These are phyloP conservation scores for Heliconius himera DNA, from an alignment of 1,140 invertebrate genomes.

Conservation along the genomic window DNA sequence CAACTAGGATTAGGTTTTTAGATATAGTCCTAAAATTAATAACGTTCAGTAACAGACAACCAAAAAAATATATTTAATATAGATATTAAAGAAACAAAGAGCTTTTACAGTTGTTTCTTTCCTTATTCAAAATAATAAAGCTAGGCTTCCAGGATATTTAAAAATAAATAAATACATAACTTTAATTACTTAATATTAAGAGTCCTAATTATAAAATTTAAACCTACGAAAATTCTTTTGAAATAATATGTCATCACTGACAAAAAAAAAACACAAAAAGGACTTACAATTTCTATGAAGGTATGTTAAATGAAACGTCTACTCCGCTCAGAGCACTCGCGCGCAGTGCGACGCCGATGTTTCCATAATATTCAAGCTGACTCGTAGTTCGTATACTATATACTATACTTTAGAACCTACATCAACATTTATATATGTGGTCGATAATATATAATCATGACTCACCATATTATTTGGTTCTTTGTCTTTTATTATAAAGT, in stretches of 20 bases:
- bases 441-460: conserved; percentile 12
- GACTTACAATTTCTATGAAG: not conserved
- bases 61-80: not conserved
- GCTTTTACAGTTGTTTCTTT: not conserved
- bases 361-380: conserved; percentile 30
- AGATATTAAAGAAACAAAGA: not conserved
- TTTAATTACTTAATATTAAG: no score
- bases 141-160: no score
- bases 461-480: not conserved
- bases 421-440: conserved; percentile 18
- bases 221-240: not conserved
- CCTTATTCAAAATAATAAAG: not conserved
- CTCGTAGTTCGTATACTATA: not conserved
- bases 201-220: not conserved
- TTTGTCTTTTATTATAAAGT: conserved; percentile 7
- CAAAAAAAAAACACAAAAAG: not conserved
- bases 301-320: conserved; percentile 19
- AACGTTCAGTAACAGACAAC: not conserved
- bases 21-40: not conserved
- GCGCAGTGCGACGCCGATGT: conserved; percentile 29
- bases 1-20: not conserved
- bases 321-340: conserved; percentile 29
- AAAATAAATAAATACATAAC: no score
- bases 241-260: not conserved
- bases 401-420: conserved; percentile 22